Percentiles rank a stretch among this genome's conserved stretches.
Evolutionary conservation across 2,113 vertebrate species (phyloP).

Genomic region (Mastomys coucha): DNA sequence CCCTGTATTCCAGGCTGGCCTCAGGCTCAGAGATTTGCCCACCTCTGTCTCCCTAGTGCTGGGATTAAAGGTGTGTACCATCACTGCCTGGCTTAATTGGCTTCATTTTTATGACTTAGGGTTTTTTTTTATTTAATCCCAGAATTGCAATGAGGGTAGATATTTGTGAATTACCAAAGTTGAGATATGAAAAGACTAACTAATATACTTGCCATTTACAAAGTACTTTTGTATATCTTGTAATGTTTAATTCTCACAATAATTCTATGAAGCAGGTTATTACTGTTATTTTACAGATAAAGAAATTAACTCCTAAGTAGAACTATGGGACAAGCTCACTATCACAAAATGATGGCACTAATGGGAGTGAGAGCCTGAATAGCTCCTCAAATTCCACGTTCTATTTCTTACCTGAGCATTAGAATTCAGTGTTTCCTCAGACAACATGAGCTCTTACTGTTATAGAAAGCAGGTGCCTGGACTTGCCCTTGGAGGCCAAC

Average conservation of each 20-base stretch:
- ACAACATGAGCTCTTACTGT: background rate
- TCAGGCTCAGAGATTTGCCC: background rate
- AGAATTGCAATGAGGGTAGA: background rate
- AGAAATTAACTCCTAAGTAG: background rate
- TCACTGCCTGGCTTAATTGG: background rate
- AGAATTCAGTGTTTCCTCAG: background rate
- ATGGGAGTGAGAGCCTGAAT: rapidly evolving
- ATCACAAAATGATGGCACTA: background rate
- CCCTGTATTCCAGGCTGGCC: background rate
- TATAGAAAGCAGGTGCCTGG: background rate
- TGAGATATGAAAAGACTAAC: background rate
- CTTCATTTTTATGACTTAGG: background rate
- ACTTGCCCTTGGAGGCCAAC: background rate
- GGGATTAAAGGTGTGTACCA: background rate
- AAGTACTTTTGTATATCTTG: background rate
- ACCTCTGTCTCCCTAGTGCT: background rate
- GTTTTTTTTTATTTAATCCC: background rate
- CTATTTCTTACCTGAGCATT: no score
- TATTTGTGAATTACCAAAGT: background rate
- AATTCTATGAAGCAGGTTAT: background rate
- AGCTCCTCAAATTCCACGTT: background rate
- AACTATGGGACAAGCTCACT: background rate
- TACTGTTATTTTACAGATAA: background rate
- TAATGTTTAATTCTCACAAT: background rate
- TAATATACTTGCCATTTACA: background rate